Conservation (phyloP, 2,113 vertebrate species). For the Ceratotherium simum region DNA sequence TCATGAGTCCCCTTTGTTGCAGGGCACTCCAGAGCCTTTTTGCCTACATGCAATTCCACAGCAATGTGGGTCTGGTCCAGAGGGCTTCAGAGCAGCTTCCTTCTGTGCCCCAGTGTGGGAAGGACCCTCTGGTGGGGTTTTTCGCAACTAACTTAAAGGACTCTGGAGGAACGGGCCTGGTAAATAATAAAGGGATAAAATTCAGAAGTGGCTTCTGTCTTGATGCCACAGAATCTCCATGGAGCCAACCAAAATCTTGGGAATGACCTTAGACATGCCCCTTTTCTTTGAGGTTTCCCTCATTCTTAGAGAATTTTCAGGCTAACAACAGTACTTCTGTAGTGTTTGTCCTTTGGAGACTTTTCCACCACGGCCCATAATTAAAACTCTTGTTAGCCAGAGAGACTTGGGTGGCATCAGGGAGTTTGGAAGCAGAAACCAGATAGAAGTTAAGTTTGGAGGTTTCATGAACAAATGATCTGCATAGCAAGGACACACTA, state of each 20-base stretch:
- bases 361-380: neutral
- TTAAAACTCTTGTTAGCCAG: neutral
- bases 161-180: neutral
- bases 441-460: conserved; percentile 15
- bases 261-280: neutral
- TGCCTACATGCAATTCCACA: neutral
- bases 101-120: neutral
- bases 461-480: neutral
- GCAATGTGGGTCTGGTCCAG: neutral
- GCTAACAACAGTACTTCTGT: neutral
- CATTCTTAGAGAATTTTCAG: neutral
- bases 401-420: neutral
- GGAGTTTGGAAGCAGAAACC: conserved; percentile 23
- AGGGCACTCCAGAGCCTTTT: neutral
- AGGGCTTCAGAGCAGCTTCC: neutral
- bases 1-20: neutral
- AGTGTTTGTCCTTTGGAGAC: neutral
- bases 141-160: neutral
- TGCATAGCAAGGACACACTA: neutral
- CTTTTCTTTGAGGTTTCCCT: neutral
- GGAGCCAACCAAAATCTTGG: neutral
- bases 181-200: neutral
- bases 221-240: neutral
- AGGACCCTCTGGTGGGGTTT: neutral
- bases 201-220: neutral